These are phyloP conservation scores for Tetanocera ferruginea DNA, from an alignment of 2,888 invertebrate genomes.

Conservation along the genomic window DNA sequence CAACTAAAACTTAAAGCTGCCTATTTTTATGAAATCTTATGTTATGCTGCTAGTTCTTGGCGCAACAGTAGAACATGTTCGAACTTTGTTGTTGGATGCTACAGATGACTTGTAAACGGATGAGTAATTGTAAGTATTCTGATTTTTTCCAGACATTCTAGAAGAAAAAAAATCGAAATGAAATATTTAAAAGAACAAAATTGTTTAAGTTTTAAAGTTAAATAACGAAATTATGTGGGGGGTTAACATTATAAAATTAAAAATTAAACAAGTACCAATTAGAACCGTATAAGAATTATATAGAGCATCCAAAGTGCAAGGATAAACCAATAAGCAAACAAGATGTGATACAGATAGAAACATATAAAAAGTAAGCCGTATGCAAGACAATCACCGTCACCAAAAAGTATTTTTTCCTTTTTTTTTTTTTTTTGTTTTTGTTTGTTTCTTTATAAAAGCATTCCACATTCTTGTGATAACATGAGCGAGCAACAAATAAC, in stretches of 20 bases:
- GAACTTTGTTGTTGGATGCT: too few relatives aligned
- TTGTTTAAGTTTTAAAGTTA: not conserved
- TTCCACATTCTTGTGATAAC: too few relatives aligned
- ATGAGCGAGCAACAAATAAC: too few relatives aligned
- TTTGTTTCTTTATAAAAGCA: too few relatives aligned
- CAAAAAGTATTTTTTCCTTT: too few relatives aligned
- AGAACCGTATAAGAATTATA: not conserved
- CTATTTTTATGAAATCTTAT: too few relatives aligned
- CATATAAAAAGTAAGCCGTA: not conserved
- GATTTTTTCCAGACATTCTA: not conserved
- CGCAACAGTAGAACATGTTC: too few relatives aligned
- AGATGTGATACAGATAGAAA: not conserved
- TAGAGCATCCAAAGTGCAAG: not conserved
- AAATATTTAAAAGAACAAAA: not conserved
- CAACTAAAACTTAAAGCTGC: too few relatives aligned
- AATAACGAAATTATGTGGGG: not conserved
- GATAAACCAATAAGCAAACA: not conserved
- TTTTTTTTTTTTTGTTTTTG: too few relatives aligned
- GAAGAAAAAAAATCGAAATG: not conserved
- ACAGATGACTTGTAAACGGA: not conserved
- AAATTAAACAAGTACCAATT: not conserved
- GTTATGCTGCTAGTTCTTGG: too few relatives aligned
- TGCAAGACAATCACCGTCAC: constrained; percentile 6
- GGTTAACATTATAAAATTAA: not conserved
- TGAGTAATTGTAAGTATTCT: not conserved